Conservation (phyloP, 2,888 invertebrate genomes). For the Catonia carolina region DNA sequence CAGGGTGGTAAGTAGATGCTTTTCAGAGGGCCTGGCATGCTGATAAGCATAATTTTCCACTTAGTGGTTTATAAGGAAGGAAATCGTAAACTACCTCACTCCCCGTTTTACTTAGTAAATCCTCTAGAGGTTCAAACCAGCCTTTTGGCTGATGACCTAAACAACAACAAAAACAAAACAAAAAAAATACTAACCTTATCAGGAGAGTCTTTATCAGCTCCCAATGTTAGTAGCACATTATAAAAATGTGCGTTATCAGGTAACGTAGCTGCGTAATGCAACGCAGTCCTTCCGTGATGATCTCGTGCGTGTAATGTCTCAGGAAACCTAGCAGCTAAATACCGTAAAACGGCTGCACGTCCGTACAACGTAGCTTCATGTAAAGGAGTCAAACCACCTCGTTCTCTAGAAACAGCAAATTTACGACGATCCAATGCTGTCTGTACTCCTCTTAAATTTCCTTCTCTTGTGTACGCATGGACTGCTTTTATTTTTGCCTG, state of each 20-base stretch:
- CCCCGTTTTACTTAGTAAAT: too few relatives aligned
- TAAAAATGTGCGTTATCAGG: conserved; percentile 84
- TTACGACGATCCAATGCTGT: conserved; percentile 80
- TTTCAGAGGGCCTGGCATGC: too few relatives aligned
- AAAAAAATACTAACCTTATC: conserved; percentile 63
- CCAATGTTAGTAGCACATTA: conserved; percentile 75
- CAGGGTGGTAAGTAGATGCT: too few relatives aligned
- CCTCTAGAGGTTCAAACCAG: too few relatives aligned
- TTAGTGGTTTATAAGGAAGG: too few relatives aligned
- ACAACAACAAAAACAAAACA: too few relatives aligned
- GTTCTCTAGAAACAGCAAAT: conserved; percentile 83
- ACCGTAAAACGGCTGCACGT: conserved; percentile 68
- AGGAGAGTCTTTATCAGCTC: conserved; percentile 71
- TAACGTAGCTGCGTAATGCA: conserved; percentile 80
- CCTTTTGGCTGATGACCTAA: too few relatives aligned
- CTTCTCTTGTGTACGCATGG: conserved; percentile 77
- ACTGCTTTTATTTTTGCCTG: conserved; percentile 86
- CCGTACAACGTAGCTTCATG: conserved; percentile 82
- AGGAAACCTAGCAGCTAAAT: conserved; percentile 61
- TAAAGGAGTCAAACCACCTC: conserved; percentile 73
- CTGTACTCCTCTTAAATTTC: conserved; percentile 76
- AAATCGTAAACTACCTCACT: too few relatives aligned
- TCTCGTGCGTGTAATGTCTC: conserved; percentile 77
- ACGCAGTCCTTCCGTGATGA: conserved; percentile 72
- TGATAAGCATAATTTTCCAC: too few relatives aligned